Percentiles rank a stretch among this genome's conserved stretches.
Conservation (phyloP, 2,797 vertebrate genomes). For the Syndactyla subalaris region DNA sequence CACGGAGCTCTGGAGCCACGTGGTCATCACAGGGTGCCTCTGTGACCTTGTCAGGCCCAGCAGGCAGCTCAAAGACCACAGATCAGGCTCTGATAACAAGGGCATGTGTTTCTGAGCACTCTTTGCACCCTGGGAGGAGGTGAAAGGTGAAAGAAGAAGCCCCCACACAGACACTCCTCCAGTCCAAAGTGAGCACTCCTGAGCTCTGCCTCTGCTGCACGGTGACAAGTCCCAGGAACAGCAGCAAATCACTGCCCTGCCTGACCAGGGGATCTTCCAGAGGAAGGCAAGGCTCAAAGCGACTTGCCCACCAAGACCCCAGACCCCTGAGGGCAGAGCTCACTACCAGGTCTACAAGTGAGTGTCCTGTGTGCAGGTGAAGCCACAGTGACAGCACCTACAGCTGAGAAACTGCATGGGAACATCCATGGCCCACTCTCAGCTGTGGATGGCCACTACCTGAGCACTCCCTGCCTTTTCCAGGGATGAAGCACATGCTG, state of each 20-base stretch:
- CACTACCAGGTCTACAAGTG: not conserved
- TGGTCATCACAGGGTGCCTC: not conserved
- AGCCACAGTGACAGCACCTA: not conserved
- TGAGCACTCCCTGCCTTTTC: not conserved
- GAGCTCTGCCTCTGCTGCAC: not conserved
- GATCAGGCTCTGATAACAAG: not conserved
- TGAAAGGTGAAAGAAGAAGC: not conserved
- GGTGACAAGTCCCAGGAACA: not conserved
- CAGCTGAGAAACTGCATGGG: not conserved
- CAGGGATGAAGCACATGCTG: not conserved
- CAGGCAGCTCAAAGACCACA: not conserved
- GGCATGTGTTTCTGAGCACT: not conserved
- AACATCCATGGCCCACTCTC: accelerated
- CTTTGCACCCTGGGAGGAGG: not conserved
- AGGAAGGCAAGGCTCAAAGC: not conserved
- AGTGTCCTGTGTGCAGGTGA: accelerated
- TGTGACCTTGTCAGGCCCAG: not conserved
- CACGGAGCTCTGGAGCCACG: not conserved
- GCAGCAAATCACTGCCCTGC: not conserved
- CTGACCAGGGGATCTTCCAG: accelerated
- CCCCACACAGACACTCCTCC: not conserved
- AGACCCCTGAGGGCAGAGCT: not conserved
- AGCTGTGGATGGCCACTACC: not conserved
- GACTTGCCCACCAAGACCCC: not conserved
- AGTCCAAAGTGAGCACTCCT: not conserved